phyloP scores from a whole-genome alignment of 2,888 invertebrate species.

The Agrotis clavis region DNA sequence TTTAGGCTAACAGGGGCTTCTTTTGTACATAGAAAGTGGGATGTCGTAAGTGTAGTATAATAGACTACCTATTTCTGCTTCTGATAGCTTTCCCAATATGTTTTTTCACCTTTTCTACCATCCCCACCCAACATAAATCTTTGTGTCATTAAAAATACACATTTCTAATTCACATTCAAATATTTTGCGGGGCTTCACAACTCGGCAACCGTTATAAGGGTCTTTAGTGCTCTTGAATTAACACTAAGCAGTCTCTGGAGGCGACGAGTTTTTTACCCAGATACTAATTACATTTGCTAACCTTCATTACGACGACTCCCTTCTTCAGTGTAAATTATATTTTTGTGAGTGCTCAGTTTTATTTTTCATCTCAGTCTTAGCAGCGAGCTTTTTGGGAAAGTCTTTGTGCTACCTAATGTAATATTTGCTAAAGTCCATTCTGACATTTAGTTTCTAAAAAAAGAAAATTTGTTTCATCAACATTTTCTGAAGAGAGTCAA shows the following conservation, averaged over 20 bases:
- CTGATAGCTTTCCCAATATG: not conserved
- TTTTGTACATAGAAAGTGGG: not conserved
- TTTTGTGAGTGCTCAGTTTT: slow-evolving; percentile 27
- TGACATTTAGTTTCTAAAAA: not conserved
- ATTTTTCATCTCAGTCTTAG: slow-evolving; percentile 1
- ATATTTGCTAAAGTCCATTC: not conserved
- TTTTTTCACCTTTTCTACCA: slow-evolving; percentile 3
- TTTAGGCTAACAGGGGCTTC: not conserved
- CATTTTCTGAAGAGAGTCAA: not conserved
- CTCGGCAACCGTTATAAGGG: slow-evolving; percentile 20
- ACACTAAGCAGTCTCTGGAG: slow-evolving; percentile 17
- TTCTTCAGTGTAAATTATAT: slow-evolving; percentile 30
- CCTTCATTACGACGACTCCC: slow-evolving; percentile 19
- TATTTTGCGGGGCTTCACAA: slow-evolving; percentile 30
- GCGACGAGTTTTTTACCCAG: slow-evolving; percentile 29
- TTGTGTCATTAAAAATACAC: slow-evolving; percentile 15
- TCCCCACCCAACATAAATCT: not conserved
- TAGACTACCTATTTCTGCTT: not conserved
- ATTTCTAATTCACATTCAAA: slow-evolving; percentile 24
- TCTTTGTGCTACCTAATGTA: not conserved
- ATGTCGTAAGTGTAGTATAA: no score
- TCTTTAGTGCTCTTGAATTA: slow-evolving; percentile 28
- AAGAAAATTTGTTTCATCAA: not conserved
- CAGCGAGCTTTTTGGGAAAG: not conserved
- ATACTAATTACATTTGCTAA: slow-evolving; percentile 48